Percentiles rank a stretch among this genome's conserved stretches.
phyloP scores from a whole-genome alignment of 2,888 invertebrate genomes.

The Scaptomyza cyrtandrae region DNA sequence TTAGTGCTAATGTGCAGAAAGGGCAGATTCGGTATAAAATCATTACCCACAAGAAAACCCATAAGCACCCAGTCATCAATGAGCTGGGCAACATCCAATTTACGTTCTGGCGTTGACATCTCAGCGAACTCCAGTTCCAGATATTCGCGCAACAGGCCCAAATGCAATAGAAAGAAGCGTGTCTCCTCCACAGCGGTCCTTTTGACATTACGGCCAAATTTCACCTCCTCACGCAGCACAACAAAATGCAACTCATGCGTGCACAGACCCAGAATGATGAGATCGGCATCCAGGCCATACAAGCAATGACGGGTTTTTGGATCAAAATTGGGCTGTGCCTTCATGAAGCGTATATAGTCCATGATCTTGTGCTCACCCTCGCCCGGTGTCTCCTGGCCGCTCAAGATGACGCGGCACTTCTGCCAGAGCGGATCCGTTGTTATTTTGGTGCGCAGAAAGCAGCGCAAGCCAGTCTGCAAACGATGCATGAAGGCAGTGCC shows the following conservation, averaged over 20 bases:
- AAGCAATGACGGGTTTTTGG: constrained; percentile 97
- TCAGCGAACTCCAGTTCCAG: constrained; percentile 94
- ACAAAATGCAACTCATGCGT: constrained; percentile 98
- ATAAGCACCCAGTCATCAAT: constrained; percentile 99
- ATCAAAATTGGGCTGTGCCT: constrained; percentile 93
- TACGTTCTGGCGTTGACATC: constrained; percentile 87
- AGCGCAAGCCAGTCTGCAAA: constrained; percentile 93
- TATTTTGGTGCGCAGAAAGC: constrained; percentile 94
- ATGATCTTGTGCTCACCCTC: constrained; percentile 99
- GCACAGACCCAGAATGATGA: constrained; percentile 98
- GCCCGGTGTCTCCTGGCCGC: constrained; percentile 98
- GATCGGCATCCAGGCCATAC: constrained; percentile 98
- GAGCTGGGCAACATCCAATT: constrained; percentile 94
- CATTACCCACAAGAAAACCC: constrained; percentile 98
- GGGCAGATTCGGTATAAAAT: constrained; percentile 98
- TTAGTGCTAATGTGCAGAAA: constrained; percentile 96
- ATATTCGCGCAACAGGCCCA: constrained; percentile 96
- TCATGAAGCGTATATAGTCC: constrained; percentile 97
- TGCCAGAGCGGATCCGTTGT: constrained; percentile 95
- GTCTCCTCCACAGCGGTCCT: constrained; percentile 93
- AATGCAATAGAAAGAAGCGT: constrained; percentile 95
- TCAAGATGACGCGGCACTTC: constrained; percentile 93
- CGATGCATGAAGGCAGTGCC: constrained; percentile 97
- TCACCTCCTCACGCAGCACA: constrained; percentile 95
- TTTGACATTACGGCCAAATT: constrained; percentile 90